Evolutionary conservation across 2,113 vertebrate species (phyloP).

Genomic region (Datnioides undecimradiatus): DNA sequence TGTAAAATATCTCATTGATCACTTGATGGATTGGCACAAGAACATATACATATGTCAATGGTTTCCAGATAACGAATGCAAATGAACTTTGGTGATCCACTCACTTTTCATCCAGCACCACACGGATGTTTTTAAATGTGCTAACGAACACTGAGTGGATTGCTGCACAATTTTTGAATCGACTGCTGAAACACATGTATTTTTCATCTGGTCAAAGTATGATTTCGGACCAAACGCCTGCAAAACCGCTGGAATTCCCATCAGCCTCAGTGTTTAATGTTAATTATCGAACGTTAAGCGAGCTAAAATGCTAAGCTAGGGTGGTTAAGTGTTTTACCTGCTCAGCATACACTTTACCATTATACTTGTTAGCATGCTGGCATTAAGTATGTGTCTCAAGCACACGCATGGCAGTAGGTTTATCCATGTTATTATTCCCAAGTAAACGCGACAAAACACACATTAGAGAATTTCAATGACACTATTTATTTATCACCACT

Average conservation of each 20-base stretch:
- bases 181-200: not conserved
- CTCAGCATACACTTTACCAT: not conserved
- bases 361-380: not conserved
- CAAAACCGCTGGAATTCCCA: no score
- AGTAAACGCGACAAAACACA: conserved; percentile 68
- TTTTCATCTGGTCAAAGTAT: not conserved
- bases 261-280: not conserved
- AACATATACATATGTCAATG: not conserved
- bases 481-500: conserved; percentile 83
- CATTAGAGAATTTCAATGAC: conserved; percentile 70
- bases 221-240: not conserved
- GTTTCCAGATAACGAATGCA: not conserved
- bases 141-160: not conserved
- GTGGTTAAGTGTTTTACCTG: not conserved
- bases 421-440: conserved; percentile 1
- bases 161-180: no score
- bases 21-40: not conserved
- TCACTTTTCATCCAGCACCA: not conserved
- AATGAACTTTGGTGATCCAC: not conserved
- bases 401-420: not conserved
- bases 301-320: not conserved
- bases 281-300: not conserved
- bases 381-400: no score
- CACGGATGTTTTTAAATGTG: not conserved
- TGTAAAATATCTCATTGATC: not conserved